Conservation (phyloP, 2,797 vertebrate species). For the Schizopygopsis malacanthus region DNA sequence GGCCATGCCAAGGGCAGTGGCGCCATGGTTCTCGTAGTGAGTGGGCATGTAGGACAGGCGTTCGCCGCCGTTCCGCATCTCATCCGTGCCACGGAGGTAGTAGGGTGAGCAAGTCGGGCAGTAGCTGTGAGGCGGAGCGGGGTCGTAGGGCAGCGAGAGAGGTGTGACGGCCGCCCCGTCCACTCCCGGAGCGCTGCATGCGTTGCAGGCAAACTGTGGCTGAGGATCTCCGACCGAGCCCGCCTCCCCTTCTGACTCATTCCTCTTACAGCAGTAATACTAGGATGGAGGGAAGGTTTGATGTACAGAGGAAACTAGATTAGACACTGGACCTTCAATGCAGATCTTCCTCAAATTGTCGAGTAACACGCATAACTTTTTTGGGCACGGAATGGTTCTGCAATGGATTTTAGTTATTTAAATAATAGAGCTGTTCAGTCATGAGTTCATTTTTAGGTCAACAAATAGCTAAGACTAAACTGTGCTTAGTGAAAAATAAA, state of each 20-base stretch:
- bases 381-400: neutral
- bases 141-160: constrained; percentile 70
- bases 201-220: constrained; percentile 86
- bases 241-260: constrained; percentile 82
- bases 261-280: constrained; percentile 98
- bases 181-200: constrained; percentile 85
- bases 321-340: neutral
- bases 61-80: constrained; percentile 88
- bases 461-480: neutral
- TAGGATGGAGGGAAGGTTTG: constrained; percentile 56
- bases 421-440: constrained; percentile 6
- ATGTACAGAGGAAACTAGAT: neutral
- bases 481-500: neutral
- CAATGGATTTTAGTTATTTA: neutral
- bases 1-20: constrained; percentile 77
- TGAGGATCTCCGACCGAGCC: constrained; percentile 73
- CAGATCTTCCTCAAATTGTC: constrained; percentile 12
- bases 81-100: constrained; percentile 82
- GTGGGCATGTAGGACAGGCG: constrained; percentile 84
- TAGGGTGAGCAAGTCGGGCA: constrained; percentile 88
- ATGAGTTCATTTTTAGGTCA: neutral
- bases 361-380: neutral
- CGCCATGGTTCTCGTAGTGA: constrained; percentile 84
- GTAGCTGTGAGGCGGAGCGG: constrained; percentile 70
- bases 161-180: constrained; percentile 79